phyloP scores from a whole-genome alignment of 2,113 vertebrate species.

The Ceuthmochares aereus region DNA sequence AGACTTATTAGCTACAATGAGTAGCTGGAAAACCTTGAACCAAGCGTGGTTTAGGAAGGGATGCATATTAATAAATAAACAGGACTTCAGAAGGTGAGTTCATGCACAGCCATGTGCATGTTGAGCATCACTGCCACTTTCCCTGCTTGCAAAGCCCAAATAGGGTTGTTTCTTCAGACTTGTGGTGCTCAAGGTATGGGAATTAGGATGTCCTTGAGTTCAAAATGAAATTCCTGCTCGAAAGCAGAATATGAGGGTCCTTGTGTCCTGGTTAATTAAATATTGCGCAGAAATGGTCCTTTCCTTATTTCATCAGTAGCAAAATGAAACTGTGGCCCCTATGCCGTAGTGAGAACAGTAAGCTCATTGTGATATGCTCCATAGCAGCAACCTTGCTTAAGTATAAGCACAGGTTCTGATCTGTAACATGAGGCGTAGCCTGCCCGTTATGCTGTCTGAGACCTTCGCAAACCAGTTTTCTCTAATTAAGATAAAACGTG shows the following conservation, averaged over 20 bases:
- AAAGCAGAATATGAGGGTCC: background rate
- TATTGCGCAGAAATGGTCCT: background rate
- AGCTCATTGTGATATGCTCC: background rate
- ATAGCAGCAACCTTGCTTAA: background rate
- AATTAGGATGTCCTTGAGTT: background rate
- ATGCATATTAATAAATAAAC: background rate
- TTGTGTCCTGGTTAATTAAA: constrained; percentile 35
- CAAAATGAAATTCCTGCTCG: background rate
- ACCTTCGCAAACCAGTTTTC: background rate
- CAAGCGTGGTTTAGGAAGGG: background rate
- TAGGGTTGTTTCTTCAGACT: background rate
- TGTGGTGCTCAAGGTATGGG: background rate
- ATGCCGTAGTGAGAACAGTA: background rate
- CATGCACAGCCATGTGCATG: background rate
- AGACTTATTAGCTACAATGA: background rate
- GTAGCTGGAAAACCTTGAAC: background rate
- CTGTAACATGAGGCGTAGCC: background rate
- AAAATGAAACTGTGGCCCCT: background rate
- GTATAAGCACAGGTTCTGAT: background rate
- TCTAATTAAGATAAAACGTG: background rate
- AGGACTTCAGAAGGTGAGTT: background rate
- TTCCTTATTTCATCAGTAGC: background rate
- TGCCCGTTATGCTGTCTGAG: background rate
- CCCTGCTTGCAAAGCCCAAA: background rate
- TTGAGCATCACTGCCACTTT: background rate